Base-by-base conservation (phyloP, 2,797 vertebrate genomes). In the Crenuchus spilurus region DNA sequence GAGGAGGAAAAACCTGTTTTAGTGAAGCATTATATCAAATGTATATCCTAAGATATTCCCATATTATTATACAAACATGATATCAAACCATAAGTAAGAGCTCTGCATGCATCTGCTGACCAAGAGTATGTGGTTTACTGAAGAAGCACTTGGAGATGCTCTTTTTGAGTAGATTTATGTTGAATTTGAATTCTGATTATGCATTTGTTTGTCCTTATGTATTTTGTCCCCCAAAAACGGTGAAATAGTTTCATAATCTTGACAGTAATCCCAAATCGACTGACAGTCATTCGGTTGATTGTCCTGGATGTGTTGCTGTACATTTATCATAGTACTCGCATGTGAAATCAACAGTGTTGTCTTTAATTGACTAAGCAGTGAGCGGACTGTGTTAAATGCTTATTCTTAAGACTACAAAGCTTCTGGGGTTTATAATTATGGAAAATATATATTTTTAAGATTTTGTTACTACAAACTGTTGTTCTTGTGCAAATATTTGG, bases 401-500 rank as follows among this genome's bases (percentile, higher is more conserved):
- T 35, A 54, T 72, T 79, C 69, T 66, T 64, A 77, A 76, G 64
- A 70, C 70, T 60, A 72, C 70, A 75, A 78, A 79, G 51, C 70
- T 78, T 39, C 80, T 75, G 82, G 75, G 73, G 72, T 83, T 82
- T 83, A 75, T 83, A 84, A 84, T 84, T 77, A 73, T 54, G 51
- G 76, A 54, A 72, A 79, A 62, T 55, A 57, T 83, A 80, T 83
- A 80, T 85, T 86, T 84, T 84, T 82, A 44, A 76, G 75, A 83
- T 73, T 81, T 72, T 83, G 72, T 80, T 80, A 81, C 75, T 74
- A 74, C 57, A 76, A 67, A 77, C 70, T 44, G 69, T 81, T 84
- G 76, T 81, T 81, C 65, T 79, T 81, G 85, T 84, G 75, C 51
- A 80, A 44, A 76, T 74, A 78, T 82, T 79, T 74, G 64, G 72